Base-by-base conservation (phyloP, 2,113 vertebrate genomes). In the Sander lucioperca region DNA sequence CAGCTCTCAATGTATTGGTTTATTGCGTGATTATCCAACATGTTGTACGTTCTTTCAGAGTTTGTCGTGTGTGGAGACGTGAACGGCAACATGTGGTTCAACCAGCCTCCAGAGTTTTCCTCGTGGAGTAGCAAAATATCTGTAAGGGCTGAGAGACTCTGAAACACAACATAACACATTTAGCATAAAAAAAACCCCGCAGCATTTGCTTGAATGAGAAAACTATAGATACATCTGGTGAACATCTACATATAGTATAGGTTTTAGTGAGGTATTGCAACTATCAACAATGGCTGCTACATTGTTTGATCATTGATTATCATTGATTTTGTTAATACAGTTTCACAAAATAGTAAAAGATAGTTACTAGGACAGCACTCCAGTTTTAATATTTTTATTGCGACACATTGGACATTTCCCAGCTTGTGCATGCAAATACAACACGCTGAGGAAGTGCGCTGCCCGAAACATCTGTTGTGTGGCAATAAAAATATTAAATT, bases 81-180 rank as follows among this genome's bases (percentile, higher is more conserved):
- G 15, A 86, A 80, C 2, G 95, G 95, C 13, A 93, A 94, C 88
- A 94, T 96, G 86, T 95, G 94, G 95, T 95, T 91, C 82, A 94
- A 89, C 47, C 53, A 78, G 21, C 66, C 76, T 21, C 70, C 87
- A 5, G 58, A 85, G 3, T 2, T 48, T 19, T 77, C 21, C 2
- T 48, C 77, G 0, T 95, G 92, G 93, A 94, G 84, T 74, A 72
- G 33, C 33, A 93, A 63, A 71, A 94, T 76, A 92, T 89, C 77
- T 51, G 95, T 95, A 89, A 93, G 94, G 62, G 19, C 23, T 1
- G 15, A 76, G 53, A 80, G 2, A 63, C 53, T 62, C 14, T 43
- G 30, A 25, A 19, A 51, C n/a, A 14, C 3, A 53, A 45, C 39
- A 21, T 14, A 39, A n/a, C 2, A 9, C n/a, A n/a, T n/a, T n/a